phyloP scores from a whole-genome alignment of 1,140 invertebrate genomes.

The Drosophila pseudoobscura region DNA sequence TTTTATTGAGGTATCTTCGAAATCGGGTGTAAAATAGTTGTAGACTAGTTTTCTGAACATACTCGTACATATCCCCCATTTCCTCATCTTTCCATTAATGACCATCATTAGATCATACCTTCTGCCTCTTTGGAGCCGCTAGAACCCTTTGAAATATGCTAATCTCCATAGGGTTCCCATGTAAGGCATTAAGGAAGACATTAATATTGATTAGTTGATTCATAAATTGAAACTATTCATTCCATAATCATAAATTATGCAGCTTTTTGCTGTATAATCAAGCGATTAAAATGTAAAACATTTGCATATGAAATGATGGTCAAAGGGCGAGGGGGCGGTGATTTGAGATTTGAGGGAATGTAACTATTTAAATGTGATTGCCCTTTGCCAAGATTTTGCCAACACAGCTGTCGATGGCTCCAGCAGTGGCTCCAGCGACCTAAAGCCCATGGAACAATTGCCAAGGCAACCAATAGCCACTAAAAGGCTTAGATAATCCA shows the following conservation, averaged over 20 bases:
- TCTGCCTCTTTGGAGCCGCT: not conserved
- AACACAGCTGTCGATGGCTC: conserved; percentile 53
- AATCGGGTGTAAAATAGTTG: too few relatives aligned
- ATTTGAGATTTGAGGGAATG: not conserved
- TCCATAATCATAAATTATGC: conserved; percentile 40
- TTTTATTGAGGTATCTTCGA: too few relatives aligned
- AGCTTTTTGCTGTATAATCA: conserved; percentile 44
- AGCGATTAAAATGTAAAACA: conserved; percentile 57
- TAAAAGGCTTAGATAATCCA: conserved; percentile 82
- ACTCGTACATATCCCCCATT: too few relatives aligned
- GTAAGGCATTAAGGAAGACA: conserved; percentile 47
- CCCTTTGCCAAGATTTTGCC: conserved; percentile 50
- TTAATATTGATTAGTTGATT: conserved; percentile 57
- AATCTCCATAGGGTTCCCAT: conserved; percentile 13
- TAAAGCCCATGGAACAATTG: conserved; percentile 40
- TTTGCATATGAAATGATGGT: conserved; percentile 53
- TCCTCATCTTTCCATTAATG: not conserved
- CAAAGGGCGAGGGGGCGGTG: not conserved
- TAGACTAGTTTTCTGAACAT: too few relatives aligned
- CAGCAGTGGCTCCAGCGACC: conserved; percentile 14
- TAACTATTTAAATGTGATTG: conserved; percentile 20
- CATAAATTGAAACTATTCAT: conserved; percentile 39
- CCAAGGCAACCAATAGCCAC: conserved; percentile 73
- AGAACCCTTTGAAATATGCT: conserved; percentile 30
- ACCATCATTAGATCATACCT: conserved; percentile 31